Evolutionary conservation across 2,113 vertebrate genomes (phyloP).

Genomic region (Galbula dea): DNA sequence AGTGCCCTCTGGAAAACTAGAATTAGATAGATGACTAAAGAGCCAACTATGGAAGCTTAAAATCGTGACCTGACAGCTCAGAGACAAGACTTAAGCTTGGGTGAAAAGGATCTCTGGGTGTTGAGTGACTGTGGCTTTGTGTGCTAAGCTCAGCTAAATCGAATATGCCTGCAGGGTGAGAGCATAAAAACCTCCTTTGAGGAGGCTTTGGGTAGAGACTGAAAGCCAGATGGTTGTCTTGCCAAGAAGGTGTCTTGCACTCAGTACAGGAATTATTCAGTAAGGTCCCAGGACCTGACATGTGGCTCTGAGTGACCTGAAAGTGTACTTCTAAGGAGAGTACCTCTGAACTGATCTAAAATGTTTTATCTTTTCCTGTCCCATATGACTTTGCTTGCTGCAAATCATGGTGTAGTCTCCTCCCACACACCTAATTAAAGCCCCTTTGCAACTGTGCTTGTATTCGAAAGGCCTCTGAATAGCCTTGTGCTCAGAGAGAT

Average conservation of each 20-base stretch:
- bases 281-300: not conserved
- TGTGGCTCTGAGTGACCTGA: not conserved
- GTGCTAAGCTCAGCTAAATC: not conserved
- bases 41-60: not conserved
- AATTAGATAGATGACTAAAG: not conserved
- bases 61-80: not conserved
- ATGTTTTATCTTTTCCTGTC: not conserved
- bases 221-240: not conserved
- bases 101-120: not conserved
- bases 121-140: not conserved
- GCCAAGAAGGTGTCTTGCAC: not conserved
- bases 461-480: not conserved
- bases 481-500: not conserved
- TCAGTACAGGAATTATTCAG: not conserved
- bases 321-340: not conserved
- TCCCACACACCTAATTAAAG: not conserved
- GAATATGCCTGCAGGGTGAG: not conserved
- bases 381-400: not conserved
- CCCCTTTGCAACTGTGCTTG: not conserved
- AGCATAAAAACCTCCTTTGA: not conserved
- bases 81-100: not conserved
- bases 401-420: not conserved
- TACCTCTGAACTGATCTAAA: not conserved
- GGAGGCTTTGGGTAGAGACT: not conserved
- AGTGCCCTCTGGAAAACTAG: not conserved